Percentiles rank a stretch among this genome's conserved stretches.
These are phyloP conservation scores for Cephus pygmeus DNA, from an alignment of 2,888 invertebrate genomes.

Conservation along the genomic window DNA sequence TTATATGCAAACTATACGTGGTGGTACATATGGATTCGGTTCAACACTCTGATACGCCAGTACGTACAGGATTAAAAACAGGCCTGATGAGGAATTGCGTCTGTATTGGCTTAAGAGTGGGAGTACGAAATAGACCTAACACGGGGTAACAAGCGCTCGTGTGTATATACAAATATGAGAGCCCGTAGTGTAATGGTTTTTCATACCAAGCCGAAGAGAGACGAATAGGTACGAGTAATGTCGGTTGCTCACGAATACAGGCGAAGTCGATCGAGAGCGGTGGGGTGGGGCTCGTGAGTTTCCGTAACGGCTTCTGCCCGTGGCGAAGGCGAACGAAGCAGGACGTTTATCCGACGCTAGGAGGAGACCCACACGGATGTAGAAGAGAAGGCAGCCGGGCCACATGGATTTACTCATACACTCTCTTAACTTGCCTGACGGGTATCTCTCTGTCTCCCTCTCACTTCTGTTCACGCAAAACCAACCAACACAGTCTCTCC, in stretches of 20 bases:
- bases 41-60: neutral
- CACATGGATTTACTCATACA: constrained; percentile 2
- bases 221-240: neutral
- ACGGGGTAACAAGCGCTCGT: neutral
- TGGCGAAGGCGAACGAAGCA: neutral
- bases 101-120: neutral
- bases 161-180: neutral
- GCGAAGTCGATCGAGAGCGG: neutral
- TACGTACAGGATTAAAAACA: neutral
- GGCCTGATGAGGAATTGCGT: neutral
- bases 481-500: neutral
- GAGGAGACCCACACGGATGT: constrained; percentile 5
- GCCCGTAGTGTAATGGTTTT: neutral
- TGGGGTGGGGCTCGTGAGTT: neutral
- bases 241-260: neutral
- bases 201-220: neutral
- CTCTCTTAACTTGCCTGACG: constrained; percentile 3
- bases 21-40: neutral
- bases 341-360: neutral
- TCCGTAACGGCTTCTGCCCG: neutral
- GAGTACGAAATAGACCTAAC: neutral
- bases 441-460: constrained; percentile 17
- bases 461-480: constrained; percentile 29
- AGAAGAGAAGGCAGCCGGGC: neutral
- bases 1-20: neutral